Evolutionary conservation across 2,888 invertebrate species (phyloP).

Genomic region (Eupithecia subfuscata): DNA sequence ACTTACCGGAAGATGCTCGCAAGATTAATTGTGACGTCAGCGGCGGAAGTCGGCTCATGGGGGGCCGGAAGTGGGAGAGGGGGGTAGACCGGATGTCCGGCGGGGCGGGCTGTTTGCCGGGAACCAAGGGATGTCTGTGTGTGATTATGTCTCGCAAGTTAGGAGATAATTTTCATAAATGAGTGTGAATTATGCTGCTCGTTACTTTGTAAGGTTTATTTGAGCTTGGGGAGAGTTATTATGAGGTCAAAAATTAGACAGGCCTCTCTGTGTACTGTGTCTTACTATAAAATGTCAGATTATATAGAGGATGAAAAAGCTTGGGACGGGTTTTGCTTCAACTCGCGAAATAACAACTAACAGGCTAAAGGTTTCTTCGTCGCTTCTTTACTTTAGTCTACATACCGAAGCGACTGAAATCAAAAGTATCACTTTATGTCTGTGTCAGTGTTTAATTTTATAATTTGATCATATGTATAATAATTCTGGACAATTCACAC

Average conservation of each 20-base stretch:
- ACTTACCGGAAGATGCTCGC: slow-evolving; percentile 60
- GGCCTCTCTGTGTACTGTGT: not conserved
- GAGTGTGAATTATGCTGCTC: slow-evolving; percentile 38
- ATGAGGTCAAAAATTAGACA: not conserved
- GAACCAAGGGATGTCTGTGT: slow-evolving; percentile 46
- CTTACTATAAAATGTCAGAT: too few relatives aligned
- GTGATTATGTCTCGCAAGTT: slow-evolving; percentile 47
- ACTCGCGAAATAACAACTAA: too few relatives aligned
- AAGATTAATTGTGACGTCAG: slow-evolving; percentile 67
- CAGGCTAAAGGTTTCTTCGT: too few relatives aligned
- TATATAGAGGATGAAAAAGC: too few relatives aligned
- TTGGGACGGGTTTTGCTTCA: too few relatives aligned
- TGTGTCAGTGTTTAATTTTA: too few relatives aligned
- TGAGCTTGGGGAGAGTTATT: not conserved
- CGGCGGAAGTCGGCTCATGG: slow-evolving; percentile 53
- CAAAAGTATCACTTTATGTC: too few relatives aligned
- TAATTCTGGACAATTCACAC: too few relatives aligned
- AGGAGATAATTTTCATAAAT: slow-evolving; percentile 46
- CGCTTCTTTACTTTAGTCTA: too few relatives aligned
- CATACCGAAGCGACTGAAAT: too few relatives aligned
- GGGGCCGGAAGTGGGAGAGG: slow-evolving; percentile 47
- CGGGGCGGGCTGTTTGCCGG: slow-evolving; percentile 58
- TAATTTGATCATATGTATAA: too few relatives aligned
- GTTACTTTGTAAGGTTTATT: slow-evolving; percentile 15
- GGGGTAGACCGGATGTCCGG: slow-evolving; percentile 70